Percentiles rank a stretch among this genome's conserved stretches.
Conservation (phyloP, 2,888 invertebrate genomes). For the Neoscelio sp. region DNA sequence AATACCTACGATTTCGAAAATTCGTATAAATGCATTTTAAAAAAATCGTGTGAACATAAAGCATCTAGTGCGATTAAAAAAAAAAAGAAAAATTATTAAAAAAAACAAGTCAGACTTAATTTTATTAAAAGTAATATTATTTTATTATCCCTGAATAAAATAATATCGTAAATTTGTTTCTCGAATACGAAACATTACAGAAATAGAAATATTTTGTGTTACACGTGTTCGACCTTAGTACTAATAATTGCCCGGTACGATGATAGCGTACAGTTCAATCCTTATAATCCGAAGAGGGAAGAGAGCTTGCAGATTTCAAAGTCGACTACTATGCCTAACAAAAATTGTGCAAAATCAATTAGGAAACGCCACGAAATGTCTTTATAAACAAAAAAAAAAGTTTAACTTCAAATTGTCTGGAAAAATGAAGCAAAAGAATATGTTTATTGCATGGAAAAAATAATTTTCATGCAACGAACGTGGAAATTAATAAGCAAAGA, state of each 20-base stretch:
- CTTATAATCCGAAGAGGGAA: slow-evolving; percentile 71
- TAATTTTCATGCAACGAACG: slow-evolving; percentile 11
- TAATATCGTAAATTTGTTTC: slow-evolving; percentile 8
- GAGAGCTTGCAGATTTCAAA: slow-evolving; percentile 73
- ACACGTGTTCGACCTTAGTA: slow-evolving; percentile 18
- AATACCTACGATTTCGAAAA: no score
- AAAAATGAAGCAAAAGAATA: no score
- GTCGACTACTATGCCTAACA: slow-evolving; percentile 77
- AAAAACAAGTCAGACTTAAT: not conserved
- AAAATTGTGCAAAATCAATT: slow-evolving; percentile 70
- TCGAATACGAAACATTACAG: not conserved
- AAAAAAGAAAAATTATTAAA: slow-evolving; percentile 6
- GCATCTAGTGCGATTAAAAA: slow-evolving; percentile 9
- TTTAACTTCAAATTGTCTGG: not conserved
- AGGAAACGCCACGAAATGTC: slow-evolving; percentile 19
- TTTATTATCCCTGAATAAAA: slow-evolving; percentile 28
- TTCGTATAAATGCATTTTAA: no score
- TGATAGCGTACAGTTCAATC: slow-evolving; percentile 70
- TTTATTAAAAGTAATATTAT: slow-evolving; percentile 16
- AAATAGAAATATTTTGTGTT: slow-evolving; percentile 3
- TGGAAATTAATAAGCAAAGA: not conserved
- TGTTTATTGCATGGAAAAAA: not conserved
- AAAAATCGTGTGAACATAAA: not conserved
- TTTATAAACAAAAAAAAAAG: not conserved
- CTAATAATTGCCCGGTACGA: slow-evolving; percentile 48